A percentile compares a stretch with the other conserved stretches of the same genome.
phyloP scores from a whole-genome alignment of 2,797 vertebrate species.

The Pipistrellus pipistrellus region DNA sequence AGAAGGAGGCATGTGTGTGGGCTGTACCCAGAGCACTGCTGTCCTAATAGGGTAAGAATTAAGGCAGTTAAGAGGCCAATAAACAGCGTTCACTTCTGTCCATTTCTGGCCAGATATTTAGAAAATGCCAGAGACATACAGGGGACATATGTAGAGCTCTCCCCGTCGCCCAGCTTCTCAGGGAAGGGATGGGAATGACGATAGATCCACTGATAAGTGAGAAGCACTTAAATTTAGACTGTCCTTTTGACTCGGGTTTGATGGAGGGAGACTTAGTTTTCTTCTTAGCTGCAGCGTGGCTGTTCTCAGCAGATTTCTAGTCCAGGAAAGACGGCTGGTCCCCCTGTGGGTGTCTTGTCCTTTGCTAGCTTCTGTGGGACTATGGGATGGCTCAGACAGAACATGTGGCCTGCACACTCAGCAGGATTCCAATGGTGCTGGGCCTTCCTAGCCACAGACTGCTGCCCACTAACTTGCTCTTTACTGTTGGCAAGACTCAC shows the following conservation, averaged over 20 bases:
- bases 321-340: background rate
- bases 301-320: slow-evolving; percentile 37
- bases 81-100: background rate
- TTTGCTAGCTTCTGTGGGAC: background rate
- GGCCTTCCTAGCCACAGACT: background rate
- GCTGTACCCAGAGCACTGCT: background rate
- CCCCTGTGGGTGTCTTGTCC: background rate
- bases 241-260: background rate
- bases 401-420: background rate
- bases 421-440: background rate
- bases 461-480: background rate
- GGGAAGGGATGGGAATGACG: background rate
- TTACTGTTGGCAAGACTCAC: slow-evolving; percentile 3
- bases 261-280: background rate
- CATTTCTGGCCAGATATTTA: slow-evolving; percentile 49
- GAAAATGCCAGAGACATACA: background rate
- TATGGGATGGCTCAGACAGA: background rate
- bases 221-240: background rate
- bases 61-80: slow-evolving; percentile 1
- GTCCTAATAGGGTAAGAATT: slow-evolving; percentile 24
- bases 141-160: background rate
- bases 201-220: background rate
- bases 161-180: background rate
- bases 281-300: background rate
- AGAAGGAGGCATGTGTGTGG: background rate